Evolutionary conservation across 2,797 vertebrate species (phyloP).

Genomic region (Austrolebias charrua): DNA sequence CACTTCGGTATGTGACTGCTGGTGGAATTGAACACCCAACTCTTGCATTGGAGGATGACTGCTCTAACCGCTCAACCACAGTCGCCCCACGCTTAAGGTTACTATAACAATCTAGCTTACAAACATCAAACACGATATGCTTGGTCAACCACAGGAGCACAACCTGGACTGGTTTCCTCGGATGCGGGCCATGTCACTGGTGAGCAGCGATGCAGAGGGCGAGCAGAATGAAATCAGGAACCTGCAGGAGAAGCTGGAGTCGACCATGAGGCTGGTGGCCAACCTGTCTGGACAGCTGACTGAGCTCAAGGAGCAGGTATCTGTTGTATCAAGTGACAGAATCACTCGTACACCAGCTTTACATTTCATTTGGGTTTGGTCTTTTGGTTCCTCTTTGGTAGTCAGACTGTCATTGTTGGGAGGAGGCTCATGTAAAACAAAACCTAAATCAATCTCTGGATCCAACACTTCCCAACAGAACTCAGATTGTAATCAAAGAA

Average conservation of each 20-base stretch:
- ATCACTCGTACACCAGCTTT: not conserved
- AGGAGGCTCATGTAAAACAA: not conserved
- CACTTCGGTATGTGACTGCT: no score
- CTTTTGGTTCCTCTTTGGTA: constrained; percentile 1
- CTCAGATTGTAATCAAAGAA: no score
- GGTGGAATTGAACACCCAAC: no score
- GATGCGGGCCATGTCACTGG: constrained; percentile 98
- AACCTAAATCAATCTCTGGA: no score
- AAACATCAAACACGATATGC: not conserved
- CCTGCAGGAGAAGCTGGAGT: constrained; percentile 97
- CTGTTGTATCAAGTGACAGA: not conserved
- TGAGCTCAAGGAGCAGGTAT: constrained; percentile 96
- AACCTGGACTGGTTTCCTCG: constrained; percentile 99
- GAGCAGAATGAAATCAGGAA: constrained; percentile 97
- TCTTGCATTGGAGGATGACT: no score
- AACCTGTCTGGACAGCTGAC: constrained; percentile 96
- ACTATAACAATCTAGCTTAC: not conserved
- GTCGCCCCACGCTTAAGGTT: no score
- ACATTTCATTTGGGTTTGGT: not conserved
- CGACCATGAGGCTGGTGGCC: constrained; percentile 94
- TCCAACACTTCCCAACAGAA: no score
- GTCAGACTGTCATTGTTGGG: not conserved
- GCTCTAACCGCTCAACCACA: no score
- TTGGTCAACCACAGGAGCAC: constrained; percentile 82
- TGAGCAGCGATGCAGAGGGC: constrained; percentile 95